phyloP scores from a whole-genome alignment of 2,888 invertebrate genomes.

The Mantis religiosa region DNA sequence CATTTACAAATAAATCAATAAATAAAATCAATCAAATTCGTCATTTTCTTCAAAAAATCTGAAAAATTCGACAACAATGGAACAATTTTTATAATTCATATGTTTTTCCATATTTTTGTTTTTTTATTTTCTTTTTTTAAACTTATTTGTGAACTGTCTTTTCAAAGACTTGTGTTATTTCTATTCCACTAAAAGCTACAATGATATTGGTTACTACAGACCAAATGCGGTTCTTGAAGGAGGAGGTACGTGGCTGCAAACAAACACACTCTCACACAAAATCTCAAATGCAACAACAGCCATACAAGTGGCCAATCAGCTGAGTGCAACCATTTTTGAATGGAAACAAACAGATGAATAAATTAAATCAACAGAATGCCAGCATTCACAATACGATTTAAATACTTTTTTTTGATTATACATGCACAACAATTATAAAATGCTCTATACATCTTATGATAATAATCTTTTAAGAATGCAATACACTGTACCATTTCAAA shows the following conservation, averaged over 20 bases:
- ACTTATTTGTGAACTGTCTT: not conserved
- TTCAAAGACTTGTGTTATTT: not conserved
- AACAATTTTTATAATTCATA: not conserved
- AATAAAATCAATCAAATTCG: conserved; percentile 11
- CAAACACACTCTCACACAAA: conserved; percentile 14
- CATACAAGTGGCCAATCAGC: conserved; percentile 1
- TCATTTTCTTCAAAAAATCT: conserved; percentile 7
- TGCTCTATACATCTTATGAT: not conserved
- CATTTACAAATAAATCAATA: conserved; percentile 24
- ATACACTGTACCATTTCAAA: conserved; percentile 2
- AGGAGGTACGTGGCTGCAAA: conserved; percentile 9
- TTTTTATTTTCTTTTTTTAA: not conserved
- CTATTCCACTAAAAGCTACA: conserved; percentile 8
- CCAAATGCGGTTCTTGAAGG: not conserved
- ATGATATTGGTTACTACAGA: not conserved
- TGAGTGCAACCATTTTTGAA: conserved; percentile 5
- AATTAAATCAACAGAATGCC: conserved; percentile 6
- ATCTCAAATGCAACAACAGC: not conserved
- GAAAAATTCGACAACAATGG: not conserved
- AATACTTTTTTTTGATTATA: conserved; percentile 7
- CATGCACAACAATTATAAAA: conserved; percentile 12
- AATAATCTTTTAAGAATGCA: not conserved
- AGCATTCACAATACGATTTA: conserved; percentile 6
- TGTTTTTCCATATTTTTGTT: not conserved
- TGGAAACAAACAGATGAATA: conserved; percentile 9